phyloP scores from a whole-genome alignment of 2,113 vertebrate genomes.

The Murina feae region DNA sequence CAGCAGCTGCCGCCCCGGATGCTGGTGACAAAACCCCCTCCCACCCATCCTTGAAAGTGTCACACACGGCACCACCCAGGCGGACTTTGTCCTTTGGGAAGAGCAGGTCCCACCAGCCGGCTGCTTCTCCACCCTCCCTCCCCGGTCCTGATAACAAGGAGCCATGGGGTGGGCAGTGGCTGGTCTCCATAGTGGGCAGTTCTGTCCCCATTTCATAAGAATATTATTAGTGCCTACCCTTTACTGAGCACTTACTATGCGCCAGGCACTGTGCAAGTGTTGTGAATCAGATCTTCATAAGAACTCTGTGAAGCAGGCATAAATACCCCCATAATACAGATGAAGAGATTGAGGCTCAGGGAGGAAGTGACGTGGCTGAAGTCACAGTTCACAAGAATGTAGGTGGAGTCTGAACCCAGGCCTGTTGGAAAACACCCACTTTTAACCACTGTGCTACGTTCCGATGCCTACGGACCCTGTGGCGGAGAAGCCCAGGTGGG shows the following conservation, averaged over 20 bases:
- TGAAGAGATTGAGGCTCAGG: not conserved
- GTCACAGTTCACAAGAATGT: not conserved
- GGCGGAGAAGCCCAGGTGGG: not conserved
- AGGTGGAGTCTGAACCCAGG: not conserved
- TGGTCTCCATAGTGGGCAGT: rapidly evolving
- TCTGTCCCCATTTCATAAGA: not conserved
- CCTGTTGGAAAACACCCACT: not conserved
- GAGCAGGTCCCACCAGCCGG: not conserved
- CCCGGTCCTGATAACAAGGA: not conserved
- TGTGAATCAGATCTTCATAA: not conserved
- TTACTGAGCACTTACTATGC: not conserved
- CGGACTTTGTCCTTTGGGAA: not conserved
- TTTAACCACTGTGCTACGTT: not conserved
- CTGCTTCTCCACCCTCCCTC: not conserved
- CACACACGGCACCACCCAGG: not conserved
- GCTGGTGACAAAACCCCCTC: constrained; percentile 21
- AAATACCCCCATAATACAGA: not conserved
- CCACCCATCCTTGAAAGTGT: not conserved
- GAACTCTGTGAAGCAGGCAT: not conserved
- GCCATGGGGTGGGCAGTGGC: rapidly evolving
- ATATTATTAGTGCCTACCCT: not conserved
- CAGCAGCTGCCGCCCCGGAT: constrained; percentile 21
- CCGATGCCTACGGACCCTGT: not conserved
- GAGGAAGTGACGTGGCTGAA: not conserved
- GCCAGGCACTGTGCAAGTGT: not conserved